Conservation (phyloP, 2,797 vertebrate genomes). For the Mionectes olivaceus region DNA sequence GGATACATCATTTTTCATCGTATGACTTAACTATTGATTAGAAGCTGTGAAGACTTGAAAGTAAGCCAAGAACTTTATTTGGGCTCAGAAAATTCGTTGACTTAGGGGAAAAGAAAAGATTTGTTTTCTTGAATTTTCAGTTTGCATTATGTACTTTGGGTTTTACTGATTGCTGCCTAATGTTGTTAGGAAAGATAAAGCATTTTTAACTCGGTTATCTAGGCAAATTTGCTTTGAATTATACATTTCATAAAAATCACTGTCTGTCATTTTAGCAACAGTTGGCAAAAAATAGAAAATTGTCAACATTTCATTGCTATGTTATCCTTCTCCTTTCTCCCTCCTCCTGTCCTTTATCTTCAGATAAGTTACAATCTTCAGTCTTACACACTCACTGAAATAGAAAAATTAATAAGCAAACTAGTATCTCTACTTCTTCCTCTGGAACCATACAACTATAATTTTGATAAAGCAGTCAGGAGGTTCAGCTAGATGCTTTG, state of each 20-base stretch:
- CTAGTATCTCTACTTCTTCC: background rate
- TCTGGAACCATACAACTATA: background rate
- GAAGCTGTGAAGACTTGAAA: conserved; percentile 46
- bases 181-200: conserved; percentile 74
- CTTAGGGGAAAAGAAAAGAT: conserved; percentile 41
- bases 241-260: conserved; percentile 74
- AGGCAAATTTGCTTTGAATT: conserved; percentile 78
- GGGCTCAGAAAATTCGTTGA: conserved; percentile 48
- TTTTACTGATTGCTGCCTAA: conserved; percentile 61
- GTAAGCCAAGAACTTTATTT: conserved; percentile 57
- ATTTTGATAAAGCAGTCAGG: background rate
- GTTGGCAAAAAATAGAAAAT: conserved; percentile 72
- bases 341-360: background rate
- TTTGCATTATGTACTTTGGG: conserved; percentile 45
- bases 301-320: conserved; percentile 48
- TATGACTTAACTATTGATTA: conserved; percentile 61
- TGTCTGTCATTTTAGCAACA: conserved; percentile 75
- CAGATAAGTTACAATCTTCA: conserved; percentile 36
- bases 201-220: conserved; percentile 72
- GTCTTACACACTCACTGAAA: conserved; percentile 41
- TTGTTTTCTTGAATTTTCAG: conserved; percentile 46
- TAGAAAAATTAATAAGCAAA: conserved; percentile 53
- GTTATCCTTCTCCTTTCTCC: conserved; percentile 17
- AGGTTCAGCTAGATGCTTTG: background rate
- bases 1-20: conserved; percentile 22